These are phyloP conservation scores for Diglossa cyanea DNA, from an alignment of 2,797 vertebrate species.

Conservation along the genomic window DNA sequence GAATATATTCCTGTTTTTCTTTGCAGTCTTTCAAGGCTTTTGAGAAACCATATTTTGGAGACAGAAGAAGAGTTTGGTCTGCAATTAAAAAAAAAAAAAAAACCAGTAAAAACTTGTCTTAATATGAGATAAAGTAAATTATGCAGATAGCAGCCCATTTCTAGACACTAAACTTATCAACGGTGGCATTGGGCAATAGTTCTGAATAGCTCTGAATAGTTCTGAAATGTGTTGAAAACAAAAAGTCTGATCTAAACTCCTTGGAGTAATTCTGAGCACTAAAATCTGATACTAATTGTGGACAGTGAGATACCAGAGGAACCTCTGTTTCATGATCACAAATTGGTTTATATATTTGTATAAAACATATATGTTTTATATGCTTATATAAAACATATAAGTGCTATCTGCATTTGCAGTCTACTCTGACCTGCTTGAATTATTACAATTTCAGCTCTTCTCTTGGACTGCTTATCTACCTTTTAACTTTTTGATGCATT, in stretches of 20 bases:
- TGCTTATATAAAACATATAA: background rate
- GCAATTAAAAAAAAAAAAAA: background rate
- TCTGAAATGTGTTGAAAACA: background rate
- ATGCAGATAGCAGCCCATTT: background rate
- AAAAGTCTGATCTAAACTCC: background rate
- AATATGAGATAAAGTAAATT: background rate
- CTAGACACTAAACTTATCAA: background rate
- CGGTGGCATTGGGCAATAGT: background rate
- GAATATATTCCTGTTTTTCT: background rate
- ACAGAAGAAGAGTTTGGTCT: background rate
- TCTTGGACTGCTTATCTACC: background rate
- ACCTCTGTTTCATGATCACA: background rate
- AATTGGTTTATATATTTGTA: background rate
- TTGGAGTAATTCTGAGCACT: background rate
- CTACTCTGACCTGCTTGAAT: background rate
- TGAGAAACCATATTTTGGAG: background rate
- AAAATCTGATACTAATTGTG: background rate
- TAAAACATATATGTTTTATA: background rate
- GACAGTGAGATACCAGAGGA: background rate
- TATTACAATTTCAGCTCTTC: background rate
- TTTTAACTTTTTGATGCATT: background rate
- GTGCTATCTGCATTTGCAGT: fast-evolving
- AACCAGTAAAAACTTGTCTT: background rate
- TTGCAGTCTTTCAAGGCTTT: background rate
- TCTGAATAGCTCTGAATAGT: background rate